phyloP scores from a whole-genome alignment of 2,797 vertebrate species.

The Esox lucius region DNA sequence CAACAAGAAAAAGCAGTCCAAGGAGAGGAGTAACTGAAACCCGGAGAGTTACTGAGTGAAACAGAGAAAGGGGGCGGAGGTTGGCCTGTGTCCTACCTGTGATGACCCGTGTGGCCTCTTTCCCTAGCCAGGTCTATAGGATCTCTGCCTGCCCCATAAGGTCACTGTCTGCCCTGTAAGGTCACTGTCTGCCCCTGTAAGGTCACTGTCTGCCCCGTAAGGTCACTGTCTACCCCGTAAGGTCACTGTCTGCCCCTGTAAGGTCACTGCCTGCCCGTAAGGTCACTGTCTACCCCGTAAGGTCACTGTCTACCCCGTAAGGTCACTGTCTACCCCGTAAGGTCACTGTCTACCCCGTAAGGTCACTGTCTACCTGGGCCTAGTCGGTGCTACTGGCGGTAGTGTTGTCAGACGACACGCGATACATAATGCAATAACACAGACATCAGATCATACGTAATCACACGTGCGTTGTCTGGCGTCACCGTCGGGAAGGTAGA shows the following conservation, averaged over 20 bases:
- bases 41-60: not conserved
- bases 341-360: too few species aligned
- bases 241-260: too few species aligned
- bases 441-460: conserved; percentile 40
- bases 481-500: conserved; percentile 42
- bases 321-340: too few species aligned
- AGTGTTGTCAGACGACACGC: conserved; percentile 54
- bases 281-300: too few species aligned
- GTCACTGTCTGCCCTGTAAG: too few species aligned
- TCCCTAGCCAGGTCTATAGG: not conserved
- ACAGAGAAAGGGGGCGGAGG: not conserved
- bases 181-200: too few species aligned
- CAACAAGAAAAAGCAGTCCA: not conserved
- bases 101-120: too few species aligned
- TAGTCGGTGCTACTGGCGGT: conserved; percentile 43
- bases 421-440: conserved; percentile 67
- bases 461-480: conserved; percentile 13
- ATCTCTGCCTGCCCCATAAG: not conserved
- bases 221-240: too few species aligned
- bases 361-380: not conserved
- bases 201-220: too few species aligned
- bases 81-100: not conserved
- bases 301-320: too few species aligned
- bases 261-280: too few species aligned
- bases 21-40: not conserved